These are phyloP conservation scores for Brachypteracias leptosomus DNA, from an alignment of 2,113 vertebrate species.

Conservation along the genomic window DNA sequence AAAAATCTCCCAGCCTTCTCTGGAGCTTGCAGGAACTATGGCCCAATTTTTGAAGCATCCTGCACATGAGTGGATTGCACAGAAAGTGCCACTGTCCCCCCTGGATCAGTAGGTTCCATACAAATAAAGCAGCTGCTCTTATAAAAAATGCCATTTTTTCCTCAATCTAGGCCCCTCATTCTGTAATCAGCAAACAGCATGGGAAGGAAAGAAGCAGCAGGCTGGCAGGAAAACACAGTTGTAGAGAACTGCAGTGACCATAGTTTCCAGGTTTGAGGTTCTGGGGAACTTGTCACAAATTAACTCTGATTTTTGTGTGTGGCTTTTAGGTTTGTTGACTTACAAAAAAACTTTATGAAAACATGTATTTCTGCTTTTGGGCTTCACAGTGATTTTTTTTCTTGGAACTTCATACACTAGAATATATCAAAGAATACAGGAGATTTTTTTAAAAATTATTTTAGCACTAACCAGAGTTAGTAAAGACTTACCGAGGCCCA, in stretches of 20 bases:
- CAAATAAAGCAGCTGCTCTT: background rate
- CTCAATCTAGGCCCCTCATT: background rate
- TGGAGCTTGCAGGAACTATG: background rate
- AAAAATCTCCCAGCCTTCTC: background rate
- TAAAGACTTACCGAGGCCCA: conserved; percentile 89
- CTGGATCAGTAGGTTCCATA: background rate
- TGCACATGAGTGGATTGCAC: background rate
- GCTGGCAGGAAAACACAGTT: background rate
- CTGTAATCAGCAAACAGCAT: background rate
- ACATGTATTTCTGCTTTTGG: background rate
- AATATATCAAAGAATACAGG: background rate
- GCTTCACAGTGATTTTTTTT: background rate
- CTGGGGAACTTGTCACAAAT: background rate
- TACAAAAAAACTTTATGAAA: background rate
- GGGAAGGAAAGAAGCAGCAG: background rate
- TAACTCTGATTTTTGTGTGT: background rate
- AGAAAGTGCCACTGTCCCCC: background rate
- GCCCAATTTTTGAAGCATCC: background rate
- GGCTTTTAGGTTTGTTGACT: background rate
- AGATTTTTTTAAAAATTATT: background rate
- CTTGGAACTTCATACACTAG: background rate
- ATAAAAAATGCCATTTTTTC: background rate
- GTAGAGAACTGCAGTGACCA: background rate
- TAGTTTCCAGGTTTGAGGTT: background rate
- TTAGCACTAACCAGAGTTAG: background rate